A percentile compares a stretch with the other conserved stretches of the same genome.
These are phyloP conservation scores for Dryococelus australis DNA, from an alignment of 2,888 invertebrate genomes.

Conservation along the genomic window DNA sequence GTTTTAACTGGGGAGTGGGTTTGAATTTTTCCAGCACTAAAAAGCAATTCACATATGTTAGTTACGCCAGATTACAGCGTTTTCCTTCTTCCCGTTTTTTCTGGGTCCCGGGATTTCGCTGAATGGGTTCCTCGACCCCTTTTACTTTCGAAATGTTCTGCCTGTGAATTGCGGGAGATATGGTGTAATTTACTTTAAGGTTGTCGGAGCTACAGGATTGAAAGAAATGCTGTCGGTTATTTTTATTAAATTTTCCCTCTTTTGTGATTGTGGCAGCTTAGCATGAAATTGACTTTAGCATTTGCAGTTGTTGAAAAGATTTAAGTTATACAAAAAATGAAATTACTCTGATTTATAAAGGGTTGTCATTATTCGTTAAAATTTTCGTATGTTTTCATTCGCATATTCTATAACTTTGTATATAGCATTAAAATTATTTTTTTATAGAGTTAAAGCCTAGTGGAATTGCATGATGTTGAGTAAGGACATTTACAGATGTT, in stretches of 20 bases:
- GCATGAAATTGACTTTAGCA: not conserved
- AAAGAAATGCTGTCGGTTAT: not conserved
- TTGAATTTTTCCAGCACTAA: conserved; percentile 10
- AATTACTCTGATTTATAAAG: no score
- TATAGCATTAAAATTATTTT: no score
- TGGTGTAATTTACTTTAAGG: not conserved
- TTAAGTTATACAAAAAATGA: no score
- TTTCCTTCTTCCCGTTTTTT: not conserved
- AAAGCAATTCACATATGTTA: conserved; percentile 6
- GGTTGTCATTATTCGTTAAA: no score
- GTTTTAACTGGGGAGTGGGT: not conserved
- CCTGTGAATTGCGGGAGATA: not conserved
- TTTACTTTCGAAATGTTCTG: not conserved
- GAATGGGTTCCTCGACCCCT: not conserved
- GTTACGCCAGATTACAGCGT: not conserved
- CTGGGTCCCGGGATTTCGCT: not conserved
- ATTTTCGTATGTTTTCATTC: no score
- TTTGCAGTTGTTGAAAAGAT: not conserved
- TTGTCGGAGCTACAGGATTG: not conserved
- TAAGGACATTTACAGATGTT: no score
- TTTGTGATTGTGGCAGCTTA: not conserved
- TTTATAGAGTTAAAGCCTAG: no score
- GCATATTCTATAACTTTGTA: no score
- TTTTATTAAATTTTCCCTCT: not conserved
- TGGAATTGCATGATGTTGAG: no score